Evolutionary conservation across 2,113 vertebrate genomes (phyloP).

Genomic region (Aythya baeri): DNA sequence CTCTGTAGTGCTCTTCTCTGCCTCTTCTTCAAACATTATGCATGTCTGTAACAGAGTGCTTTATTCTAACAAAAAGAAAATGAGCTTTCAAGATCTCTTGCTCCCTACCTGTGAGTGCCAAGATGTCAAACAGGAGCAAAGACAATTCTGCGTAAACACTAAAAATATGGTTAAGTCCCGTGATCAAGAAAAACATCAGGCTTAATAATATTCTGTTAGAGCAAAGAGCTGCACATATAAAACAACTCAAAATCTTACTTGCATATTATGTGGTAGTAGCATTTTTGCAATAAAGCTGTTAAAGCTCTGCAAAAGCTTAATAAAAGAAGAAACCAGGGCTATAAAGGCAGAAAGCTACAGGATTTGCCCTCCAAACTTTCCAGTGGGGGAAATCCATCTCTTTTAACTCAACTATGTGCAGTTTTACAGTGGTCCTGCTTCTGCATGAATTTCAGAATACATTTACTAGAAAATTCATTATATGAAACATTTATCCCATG

Average conservation of each 20-base stretch:
- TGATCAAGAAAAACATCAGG: background rate
- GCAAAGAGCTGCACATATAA: background rate
- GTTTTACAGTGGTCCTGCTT: slow-evolving; percentile 70
- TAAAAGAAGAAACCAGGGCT: slow-evolving; percentile 26
- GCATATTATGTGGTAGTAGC: background rate
- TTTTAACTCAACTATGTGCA: slow-evolving; percentile 66
- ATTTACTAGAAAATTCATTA: slow-evolving; percentile 84
- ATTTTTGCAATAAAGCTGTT: slow-evolving; percentile 25
- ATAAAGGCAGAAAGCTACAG: slow-evolving; percentile 54
- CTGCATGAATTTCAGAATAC: slow-evolving; percentile 78
- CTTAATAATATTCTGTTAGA: background rate
- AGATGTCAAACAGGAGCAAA: background rate
- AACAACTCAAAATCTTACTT: background rate
- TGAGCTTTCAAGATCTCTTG: background rate
- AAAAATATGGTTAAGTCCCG: background rate
- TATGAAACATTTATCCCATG: slow-evolving; percentile 85
- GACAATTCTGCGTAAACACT: background rate
- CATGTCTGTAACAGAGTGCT: background rate
- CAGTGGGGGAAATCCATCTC: slow-evolving; percentile 34
- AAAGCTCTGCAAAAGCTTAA: slow-evolving; percentile 37
- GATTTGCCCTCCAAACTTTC: slow-evolving; percentile 59
- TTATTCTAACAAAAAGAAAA: background rate
- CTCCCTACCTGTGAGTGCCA: background rate
- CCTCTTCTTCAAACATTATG: background rate
- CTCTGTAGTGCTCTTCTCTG: background rate